These are phyloP conservation scores for Phenacoccus solenopsis DNA, from an alignment of 1,140 invertebrate genomes.

Conservation along the genomic window DNA sequence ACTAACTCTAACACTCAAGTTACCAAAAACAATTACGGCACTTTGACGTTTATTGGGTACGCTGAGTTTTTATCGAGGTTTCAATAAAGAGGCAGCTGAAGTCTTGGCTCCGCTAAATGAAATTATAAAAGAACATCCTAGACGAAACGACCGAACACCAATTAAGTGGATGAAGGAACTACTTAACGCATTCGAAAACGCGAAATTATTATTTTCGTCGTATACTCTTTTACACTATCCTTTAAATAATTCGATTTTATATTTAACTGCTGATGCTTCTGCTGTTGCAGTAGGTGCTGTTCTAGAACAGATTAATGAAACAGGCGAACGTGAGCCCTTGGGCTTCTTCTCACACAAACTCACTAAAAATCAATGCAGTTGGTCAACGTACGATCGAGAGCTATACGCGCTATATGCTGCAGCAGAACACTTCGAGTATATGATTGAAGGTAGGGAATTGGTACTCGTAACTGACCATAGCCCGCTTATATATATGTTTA, in stretches of 20 bases:
- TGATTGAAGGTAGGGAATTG: too few species aligned
- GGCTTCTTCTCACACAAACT: not conserved
- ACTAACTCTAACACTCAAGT: not conserved
- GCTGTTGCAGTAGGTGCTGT: not conserved
- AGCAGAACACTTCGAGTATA: too few species aligned
- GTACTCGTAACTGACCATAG: too few species aligned
- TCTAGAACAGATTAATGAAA: not conserved
- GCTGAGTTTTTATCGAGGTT: not conserved
- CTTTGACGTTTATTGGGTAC: not conserved
- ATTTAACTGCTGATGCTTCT: not conserved
- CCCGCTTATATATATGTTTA: too few species aligned
- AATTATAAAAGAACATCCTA: not conserved
- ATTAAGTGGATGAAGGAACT: not conserved
- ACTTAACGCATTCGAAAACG: not conserved
- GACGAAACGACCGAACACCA: not conserved
- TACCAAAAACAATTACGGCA: not conserved
- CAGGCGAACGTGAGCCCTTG: not conserved
- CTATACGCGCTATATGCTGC: too few species aligned
- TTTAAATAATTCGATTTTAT: not conserved
- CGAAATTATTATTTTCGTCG: not conserved
- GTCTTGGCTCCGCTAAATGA: not conserved
- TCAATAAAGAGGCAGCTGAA: not conserved
- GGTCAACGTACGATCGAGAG: too few species aligned
- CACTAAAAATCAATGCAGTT: too few species aligned
- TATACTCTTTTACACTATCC: not conserved